A percentile compares a stretch with the other conserved stretches of the same genome.
These are phyloP conservation scores for Tupaia tana DNA, from an alignment of 2,113 vertebrate genomes.

Conservation along the genomic window DNA sequence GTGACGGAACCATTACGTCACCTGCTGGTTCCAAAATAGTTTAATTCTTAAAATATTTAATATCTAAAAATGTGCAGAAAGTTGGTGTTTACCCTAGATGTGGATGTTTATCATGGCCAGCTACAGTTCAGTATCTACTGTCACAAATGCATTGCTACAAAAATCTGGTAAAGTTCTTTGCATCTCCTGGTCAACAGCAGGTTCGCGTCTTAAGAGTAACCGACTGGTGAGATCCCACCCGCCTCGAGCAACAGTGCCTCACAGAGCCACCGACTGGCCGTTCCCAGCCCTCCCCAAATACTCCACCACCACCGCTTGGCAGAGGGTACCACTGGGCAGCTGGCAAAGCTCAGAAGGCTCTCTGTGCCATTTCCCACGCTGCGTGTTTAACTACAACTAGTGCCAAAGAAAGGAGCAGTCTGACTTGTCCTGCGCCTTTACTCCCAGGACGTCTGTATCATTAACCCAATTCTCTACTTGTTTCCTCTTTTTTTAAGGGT, in stretches of 20 bases:
- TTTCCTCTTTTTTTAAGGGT: too few relatives aligned
- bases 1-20: too few relatives aligned
- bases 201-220: background rate
- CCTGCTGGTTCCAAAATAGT: too few relatives aligned
- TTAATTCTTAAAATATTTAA: background rate
- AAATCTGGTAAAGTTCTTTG: too few relatives aligned
- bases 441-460: too few relatives aligned
- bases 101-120: too few relatives aligned
- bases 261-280: accelerated
- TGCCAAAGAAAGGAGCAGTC: background rate
- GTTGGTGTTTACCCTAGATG: too few relatives aligned
- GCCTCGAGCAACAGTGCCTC: accelerated
- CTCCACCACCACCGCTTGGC: background rate
- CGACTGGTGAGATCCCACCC: too few relatives aligned
- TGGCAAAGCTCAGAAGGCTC: background rate
- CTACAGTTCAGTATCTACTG: accelerated
- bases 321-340: background rate
- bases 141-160: too few relatives aligned
- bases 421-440: background rate
- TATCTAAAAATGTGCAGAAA: background rate
- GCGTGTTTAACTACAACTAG: background rate
- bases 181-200: background rate
- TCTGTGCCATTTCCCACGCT: background rate
- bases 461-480: too few relatives aligned
- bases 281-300: background rate